These are phyloP conservation scores for Coenonympha arcania DNA, from an alignment of 2,888 invertebrate genomes.

Conservation along the genomic window DNA sequence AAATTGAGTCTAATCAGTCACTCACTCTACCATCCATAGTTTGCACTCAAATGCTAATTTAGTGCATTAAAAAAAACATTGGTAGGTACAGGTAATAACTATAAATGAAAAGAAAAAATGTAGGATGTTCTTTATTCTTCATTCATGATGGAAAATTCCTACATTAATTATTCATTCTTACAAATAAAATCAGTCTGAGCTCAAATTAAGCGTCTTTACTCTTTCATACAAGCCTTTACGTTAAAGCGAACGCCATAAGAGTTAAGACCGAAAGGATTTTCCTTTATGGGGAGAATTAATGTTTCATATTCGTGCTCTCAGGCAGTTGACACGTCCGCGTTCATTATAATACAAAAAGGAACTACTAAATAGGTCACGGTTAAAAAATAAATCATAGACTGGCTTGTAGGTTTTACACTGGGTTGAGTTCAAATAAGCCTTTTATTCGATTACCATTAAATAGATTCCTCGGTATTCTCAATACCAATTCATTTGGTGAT, in stretches of 20 bases:
- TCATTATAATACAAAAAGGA: slow-evolving; percentile 10
- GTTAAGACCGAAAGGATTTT: slow-evolving; percentile 40
- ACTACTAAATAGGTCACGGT: not conserved
- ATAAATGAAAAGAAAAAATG: too few species aligned
- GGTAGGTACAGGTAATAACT: too few species aligned
- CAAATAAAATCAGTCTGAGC: slow-evolving; percentile 11
- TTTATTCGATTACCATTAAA: too few species aligned
- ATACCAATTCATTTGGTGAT: too few species aligned
- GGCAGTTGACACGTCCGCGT: slow-evolving; percentile 50
- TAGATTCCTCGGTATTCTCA: too few species aligned
- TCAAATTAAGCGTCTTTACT: slow-evolving; percentile 13
- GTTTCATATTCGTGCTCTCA: slow-evolving; percentile 56
- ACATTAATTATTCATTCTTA: slow-evolving; percentile 1
- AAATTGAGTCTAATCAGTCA: too few species aligned
- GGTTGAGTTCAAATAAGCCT: too few species aligned
- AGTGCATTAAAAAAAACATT: too few species aligned
- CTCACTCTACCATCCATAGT: too few species aligned
- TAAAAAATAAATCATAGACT: not conserved
- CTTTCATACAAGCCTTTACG: slow-evolving; percentile 29
- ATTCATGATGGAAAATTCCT: not conserved
- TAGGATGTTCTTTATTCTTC: too few species aligned
- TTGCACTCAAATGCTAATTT: too few species aligned
- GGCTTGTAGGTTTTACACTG: not conserved
- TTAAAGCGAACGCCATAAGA: slow-evolving; percentile 13
- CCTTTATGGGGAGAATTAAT: slow-evolving; percentile 45